Evolutionary conservation across 2,797 vertebrate species (phyloP).

Genomic region (Helarctos malayanus): DNA sequence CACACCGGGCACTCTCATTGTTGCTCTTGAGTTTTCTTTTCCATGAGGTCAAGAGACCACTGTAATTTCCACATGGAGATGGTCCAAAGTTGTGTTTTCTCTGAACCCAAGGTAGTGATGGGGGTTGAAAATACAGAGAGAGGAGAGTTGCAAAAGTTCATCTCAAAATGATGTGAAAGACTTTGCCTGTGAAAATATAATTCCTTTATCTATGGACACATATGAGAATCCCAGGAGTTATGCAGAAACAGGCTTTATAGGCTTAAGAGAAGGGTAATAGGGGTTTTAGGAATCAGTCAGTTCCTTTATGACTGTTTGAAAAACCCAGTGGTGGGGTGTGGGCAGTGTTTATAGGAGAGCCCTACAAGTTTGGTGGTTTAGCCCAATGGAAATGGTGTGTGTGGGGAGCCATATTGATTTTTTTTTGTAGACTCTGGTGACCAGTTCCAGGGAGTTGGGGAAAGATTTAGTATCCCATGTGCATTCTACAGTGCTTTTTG

Average conservation of each 20-base stretch:
- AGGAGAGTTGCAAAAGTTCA: background rate
- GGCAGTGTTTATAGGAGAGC: background rate
- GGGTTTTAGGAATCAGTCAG: background rate
- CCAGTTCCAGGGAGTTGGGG: background rate
- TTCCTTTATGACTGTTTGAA: background rate
- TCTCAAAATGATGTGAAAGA: background rate
- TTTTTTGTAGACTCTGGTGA: background rate
- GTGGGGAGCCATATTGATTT: background rate
- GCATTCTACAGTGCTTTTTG: background rate
- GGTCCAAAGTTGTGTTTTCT: background rate
- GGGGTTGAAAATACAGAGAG: background rate
- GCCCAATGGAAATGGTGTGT: background rate
- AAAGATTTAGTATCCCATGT: background rate
- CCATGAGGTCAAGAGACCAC: background rate
- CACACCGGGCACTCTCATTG: rapidly evolving
- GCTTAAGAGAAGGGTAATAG: background rate
- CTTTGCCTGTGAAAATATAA: background rate
- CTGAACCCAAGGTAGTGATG: background rate
- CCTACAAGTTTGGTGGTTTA: background rate
- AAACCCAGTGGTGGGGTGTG: background rate
- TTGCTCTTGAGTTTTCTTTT: background rate
- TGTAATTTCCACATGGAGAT: background rate
- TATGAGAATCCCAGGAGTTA: background rate
- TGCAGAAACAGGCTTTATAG: background rate
- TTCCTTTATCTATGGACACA: background rate